Base-by-base conservation (phyloP, 2,797 vertebrate species). In the Chelon labrosus region DNA sequence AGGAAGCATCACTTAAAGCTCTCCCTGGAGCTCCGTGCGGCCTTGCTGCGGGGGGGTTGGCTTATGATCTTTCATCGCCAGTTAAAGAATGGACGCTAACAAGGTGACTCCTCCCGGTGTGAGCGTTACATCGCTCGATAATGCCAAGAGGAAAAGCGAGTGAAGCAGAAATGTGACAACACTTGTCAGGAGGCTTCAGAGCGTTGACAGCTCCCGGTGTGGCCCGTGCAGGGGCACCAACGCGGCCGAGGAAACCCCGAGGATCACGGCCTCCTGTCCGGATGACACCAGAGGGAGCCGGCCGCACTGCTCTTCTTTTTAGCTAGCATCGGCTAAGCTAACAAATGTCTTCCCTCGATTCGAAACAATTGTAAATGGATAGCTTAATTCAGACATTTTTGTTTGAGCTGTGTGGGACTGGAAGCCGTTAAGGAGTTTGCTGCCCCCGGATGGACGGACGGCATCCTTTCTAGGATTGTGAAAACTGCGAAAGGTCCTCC, bases 241-340 rank as follows among this genome's bases (percentile, higher is more conserved):
- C 74, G 73, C 84, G 65, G 77, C 67, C 73, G 44, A 90, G 90
- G 87, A 93, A 93, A 94, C 84, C 85, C 92, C 91, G 92, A 92
- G 92, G 93, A 94, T 91, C 86, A 73, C 73, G 92, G 92, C 91
- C 93, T 92, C 73, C 79, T 79, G 82, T 87, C 89, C 89, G 83
- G 75, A 89, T 92, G 92, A 90, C 87, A 83, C 89, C 75, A 66
- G 75, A 74, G 62, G 59, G 65, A 83, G 73, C 65, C 75, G 73
- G 79, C 65, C 57, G 47, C 76, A 67, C 65, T 20, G 61, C 79
- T 80, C 57, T 58, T 27, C 25, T 27, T 80, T 65, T 63, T 44
- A 90, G 91, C 88, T 91, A 91, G 89, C 91, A 80, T 71, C 20
- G 44, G 90, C 89, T 87, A 88, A 84, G 90, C 86, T 88, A 90